Evolutionary conservation across 1,140 invertebrate species (phyloP).

Genomic region (Saccostrea glomerata): DNA sequence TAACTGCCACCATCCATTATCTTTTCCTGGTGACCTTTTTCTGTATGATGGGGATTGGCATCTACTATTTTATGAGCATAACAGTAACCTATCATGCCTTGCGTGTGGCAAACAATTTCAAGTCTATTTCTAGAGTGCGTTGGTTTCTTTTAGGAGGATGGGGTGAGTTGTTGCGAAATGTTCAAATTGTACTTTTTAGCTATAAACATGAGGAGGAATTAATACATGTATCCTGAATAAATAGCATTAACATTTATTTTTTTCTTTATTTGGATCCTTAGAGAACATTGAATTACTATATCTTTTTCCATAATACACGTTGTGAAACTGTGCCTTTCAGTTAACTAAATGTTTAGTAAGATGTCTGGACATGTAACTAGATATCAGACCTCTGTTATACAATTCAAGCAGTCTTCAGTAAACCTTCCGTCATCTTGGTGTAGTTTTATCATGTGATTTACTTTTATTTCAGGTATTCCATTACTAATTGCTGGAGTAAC

Average conservation of each 20-base stretch:
- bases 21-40: constrained; percentile 41
- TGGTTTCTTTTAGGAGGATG: constrained; percentile 37
- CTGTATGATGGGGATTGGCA: constrained; percentile 37
- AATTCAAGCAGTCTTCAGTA: too few species aligned
- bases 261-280: too few species aligned
- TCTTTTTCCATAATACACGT: too few species aligned
- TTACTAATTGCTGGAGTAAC: constrained; percentile 30
- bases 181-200: too few species aligned
- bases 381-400: too few species aligned
- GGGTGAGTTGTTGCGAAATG: constrained; percentile 11
- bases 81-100: neutral
- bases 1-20: constrained; percentile 37
- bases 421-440: too few species aligned
- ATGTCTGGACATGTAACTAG: neutral
- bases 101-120: constrained; percentile 32
- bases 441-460: neutral
- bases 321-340: too few species aligned
- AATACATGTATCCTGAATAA: too few species aligned
- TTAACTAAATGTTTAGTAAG: too few species aligned
- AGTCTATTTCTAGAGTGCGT: constrained; percentile 26
- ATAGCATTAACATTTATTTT: too few species aligned
- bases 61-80: constrained; percentile 24
- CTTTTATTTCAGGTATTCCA: constrained; percentile 31
- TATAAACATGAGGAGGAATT: too few species aligned
- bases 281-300: too few species aligned